Percentiles rank a stretch among this genome's conserved stretches.
These are phyloP conservation scores for Gymnosoma rotundatum DNA, from an alignment of 2,888 invertebrate species.

Conservation along the genomic window DNA sequence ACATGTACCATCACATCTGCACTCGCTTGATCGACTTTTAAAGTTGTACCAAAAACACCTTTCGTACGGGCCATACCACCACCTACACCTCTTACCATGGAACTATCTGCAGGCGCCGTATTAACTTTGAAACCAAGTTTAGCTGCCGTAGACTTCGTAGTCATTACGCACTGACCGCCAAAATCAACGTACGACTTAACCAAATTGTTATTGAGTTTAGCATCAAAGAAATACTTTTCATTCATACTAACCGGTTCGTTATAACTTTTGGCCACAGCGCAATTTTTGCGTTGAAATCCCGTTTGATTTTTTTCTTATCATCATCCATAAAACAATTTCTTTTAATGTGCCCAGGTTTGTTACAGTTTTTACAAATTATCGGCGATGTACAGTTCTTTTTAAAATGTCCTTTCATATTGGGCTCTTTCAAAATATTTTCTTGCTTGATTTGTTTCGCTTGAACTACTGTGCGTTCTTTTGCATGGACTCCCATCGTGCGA, in stretches of 20 bases:
- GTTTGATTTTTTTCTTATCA: background rate
- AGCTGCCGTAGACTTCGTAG: background rate
- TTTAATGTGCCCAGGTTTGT: background rate
- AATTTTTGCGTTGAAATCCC: background rate
- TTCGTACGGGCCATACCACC: background rate
- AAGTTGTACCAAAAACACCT: background rate
- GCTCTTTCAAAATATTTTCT: background rate
- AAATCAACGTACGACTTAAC: slow-evolving; percentile 29
- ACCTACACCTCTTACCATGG: slow-evolving; percentile 4
- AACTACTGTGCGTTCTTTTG: background rate
- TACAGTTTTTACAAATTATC: too few species aligned
- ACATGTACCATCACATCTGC: slow-evolving; percentile 3
- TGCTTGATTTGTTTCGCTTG: background rate
- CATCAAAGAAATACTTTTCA: slow-evolving; percentile 5
- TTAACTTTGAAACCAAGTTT: background rate
- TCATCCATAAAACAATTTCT: slow-evolving; percentile 8
- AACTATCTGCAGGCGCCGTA: background rate
- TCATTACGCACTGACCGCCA: slow-evolving; percentile 17
- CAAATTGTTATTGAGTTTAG: background rate
- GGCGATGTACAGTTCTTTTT: background rate
- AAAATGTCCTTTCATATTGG: background rate
- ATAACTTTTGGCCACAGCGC: background rate
- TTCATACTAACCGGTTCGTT: slow-evolving; percentile 6
- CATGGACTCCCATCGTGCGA: slow-evolving; percentile 3
- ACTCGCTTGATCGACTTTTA: background rate